Percentiles rank a stretch among this genome's conserved stretches.
phyloP scores from a whole-genome alignment of 30 jellyfish, hydroid and myxozoan genomes.

The Pelagia noctiluca region DNA sequence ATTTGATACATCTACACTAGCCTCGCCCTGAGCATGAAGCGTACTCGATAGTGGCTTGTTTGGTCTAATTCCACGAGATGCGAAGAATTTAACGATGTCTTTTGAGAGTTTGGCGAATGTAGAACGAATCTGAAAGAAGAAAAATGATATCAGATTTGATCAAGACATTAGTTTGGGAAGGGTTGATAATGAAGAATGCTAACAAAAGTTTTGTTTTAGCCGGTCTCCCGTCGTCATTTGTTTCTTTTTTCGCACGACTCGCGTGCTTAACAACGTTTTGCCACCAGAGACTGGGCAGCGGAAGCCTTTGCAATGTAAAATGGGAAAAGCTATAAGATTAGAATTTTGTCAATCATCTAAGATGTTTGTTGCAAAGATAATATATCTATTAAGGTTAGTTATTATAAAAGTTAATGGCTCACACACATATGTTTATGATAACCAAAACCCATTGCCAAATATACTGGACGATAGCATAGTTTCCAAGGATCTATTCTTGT shows the following conservation, averaged over 20 bases:
- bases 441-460: too few relatives aligned
- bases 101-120: slow-evolving; percentile 66
- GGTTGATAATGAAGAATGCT: neutral
- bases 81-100: slow-evolving; percentile 64
- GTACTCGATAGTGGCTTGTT: slow-evolving; percentile 3
- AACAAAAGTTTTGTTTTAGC: neutral
- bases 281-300: neutral
- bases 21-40: slow-evolving; percentile 20
- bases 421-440: too few relatives aligned
- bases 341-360: too few relatives aligned
- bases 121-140: slow-evolving; percentile 46
- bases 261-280: neutral
- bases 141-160: neutral
- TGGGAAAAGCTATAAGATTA: too few relatives aligned
- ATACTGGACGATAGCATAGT: too few relatives aligned
- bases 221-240: neutral
- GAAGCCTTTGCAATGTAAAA: neutral
- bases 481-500: too few relatives aligned
- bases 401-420: too few relatives aligned
- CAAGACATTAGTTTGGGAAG: neutral
- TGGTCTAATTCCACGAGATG: slow-evolving; percentile 49
- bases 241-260: neutral
- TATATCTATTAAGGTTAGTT: too few relatives aligned
- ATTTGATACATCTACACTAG: neutral
- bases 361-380: too few relatives aligned